Base-by-base conservation (phyloP, 2,797 vertebrate genomes). In the Perdix hodgsoniae region DNA sequence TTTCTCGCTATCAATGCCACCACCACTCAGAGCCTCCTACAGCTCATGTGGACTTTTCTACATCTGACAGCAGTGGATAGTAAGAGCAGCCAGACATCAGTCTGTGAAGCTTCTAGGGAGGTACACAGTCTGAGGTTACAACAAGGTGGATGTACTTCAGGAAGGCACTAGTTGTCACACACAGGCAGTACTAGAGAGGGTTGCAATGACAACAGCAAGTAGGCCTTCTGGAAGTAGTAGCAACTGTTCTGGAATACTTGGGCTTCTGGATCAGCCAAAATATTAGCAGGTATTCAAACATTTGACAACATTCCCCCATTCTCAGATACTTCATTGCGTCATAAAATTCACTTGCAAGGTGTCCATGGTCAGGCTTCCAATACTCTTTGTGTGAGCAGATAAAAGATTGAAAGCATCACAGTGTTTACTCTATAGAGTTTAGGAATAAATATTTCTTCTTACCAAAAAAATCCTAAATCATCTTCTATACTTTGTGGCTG, bases 401-500 rank as follows among this genome's bases (percentile, higher is more conserved):
- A n/a, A 14, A 87, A 39, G 40, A 69, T 5, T 80, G 39, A 75
- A 26, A 75, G 27, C 33, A 75, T 56, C 31, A 35, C 29, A 54
- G 27, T 50, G 22, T 91, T 94, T 96, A 80, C 27, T 78, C 78
- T 75, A 45, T 63, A 15, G n/a, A 92, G 69, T 22, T 6, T 17
- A 17, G 87, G 31, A 78, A 86, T 82, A 94, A 84, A 59, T 92
- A 85, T 70, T 86, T 95, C 56, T 6, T 2, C 39, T 78, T 93
- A 57, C 73, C 71, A 78, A 91, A 83, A 17, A 49, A 37, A 40
- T 73, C 89, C 64, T 91, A 92, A 91, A 95, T 91, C 47, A 83
- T 95, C 73, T 69, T 83, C 87, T 61, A 82, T 50, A 45, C 91
- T 86, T 90, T 91, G 88, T 56, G 50, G 40, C 33, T 85, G 63